Conservation (phyloP, 2,797 vertebrate genomes). For the Meda fulgida region DNA sequence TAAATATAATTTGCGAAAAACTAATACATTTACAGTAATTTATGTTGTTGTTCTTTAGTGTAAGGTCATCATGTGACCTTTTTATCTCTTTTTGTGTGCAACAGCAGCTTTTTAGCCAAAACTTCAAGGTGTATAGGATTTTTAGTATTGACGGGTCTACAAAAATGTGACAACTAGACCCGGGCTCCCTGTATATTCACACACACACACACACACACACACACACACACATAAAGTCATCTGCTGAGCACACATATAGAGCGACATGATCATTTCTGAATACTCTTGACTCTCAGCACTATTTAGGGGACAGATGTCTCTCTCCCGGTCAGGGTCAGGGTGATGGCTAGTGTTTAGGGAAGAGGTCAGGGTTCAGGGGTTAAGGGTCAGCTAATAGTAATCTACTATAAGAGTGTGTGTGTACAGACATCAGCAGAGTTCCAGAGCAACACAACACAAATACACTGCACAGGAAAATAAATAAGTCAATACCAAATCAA, state of each 20-base stretch:
- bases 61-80: too few relatives aligned
- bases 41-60: too few relatives aligned
- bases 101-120: not conserved
- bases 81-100: not conserved
- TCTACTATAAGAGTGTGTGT: constrained; percentile 12
- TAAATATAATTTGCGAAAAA: too few relatives aligned
- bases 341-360: constrained; percentile 15
- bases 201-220: not conserved
- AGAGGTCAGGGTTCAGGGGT: constrained; percentile 27
- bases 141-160: not conserved
- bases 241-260: not conserved
- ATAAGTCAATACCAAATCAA: constrained; percentile 12
- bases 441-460: constrained; percentile 1
- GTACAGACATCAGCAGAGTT: constrained; percentile 10
- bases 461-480: not conserved
- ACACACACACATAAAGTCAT: not conserved
- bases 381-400: constrained; percentile 4
- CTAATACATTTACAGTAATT: too few relatives aligned
- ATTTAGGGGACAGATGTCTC: not conserved
- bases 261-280: not conserved
- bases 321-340: constrained; percentile 15
- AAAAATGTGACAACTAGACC: not conserved
- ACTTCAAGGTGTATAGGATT: too few relatives aligned
- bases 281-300: not conserved
- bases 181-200: too few relatives aligned